phyloP scores from a whole-genome alignment of 1,140 invertebrate genomes.

The Drosophila ercepeae region DNA sequence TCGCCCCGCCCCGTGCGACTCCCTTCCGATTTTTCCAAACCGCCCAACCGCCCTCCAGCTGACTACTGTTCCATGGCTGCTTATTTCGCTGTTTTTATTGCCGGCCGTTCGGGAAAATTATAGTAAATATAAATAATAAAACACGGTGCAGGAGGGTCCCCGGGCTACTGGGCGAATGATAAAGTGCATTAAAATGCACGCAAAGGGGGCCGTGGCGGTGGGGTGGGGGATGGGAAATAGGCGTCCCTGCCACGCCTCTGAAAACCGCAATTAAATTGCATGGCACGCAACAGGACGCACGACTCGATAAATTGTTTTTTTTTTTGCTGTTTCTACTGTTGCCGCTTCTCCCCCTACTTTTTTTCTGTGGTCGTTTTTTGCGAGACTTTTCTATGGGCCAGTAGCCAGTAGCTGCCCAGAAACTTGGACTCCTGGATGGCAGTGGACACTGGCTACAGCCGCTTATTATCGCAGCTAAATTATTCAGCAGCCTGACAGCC shows the following conservation, averaged over 20 bases:
- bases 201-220: constrained; percentile 28
- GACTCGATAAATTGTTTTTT: constrained; percentile 72
- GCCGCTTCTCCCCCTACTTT: background rate
- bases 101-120: constrained; percentile 60
- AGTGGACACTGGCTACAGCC: constrained; percentile 40
- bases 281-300: constrained; percentile 77
- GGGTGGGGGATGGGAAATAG: constrained; percentile 3
- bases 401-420: constrained; percentile 16
- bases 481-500: constrained; percentile 59
- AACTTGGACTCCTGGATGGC: constrained; percentile 7
- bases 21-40: background rate
- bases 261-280: constrained; percentile 68
- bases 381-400: constrained; percentile 36
- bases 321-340: background rate
- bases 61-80: constrained; percentile 16
- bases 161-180: constrained; percentile 39
- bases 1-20: constrained; percentile 1
- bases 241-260: constrained; percentile 53
- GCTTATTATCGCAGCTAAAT: constrained; percentile 72
- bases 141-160: constrained; percentile 49
- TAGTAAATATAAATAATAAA: constrained; percentile 82
- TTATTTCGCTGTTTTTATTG: constrained; percentile 47
- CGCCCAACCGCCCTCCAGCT: background rate
- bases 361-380: background rate
- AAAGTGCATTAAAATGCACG: constrained; percentile 78